phyloP scores from a whole-genome alignment of 2,888 invertebrate species.

The Schizaphis graminum region DNA sequence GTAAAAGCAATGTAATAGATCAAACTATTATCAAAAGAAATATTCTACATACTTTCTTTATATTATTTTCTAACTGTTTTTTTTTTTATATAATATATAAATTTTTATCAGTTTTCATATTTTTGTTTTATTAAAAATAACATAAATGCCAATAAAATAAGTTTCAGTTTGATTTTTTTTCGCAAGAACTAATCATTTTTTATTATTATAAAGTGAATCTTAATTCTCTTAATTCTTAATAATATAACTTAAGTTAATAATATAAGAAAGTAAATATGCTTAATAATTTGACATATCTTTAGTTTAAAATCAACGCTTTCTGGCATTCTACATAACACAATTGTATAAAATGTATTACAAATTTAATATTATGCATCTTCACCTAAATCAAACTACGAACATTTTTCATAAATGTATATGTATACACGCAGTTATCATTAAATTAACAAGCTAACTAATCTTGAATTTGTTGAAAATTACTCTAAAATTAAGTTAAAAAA shows the following conservation, averaged over 20 bases:
- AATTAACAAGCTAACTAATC: background rate
- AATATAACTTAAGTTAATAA: background rate
- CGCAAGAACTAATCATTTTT: background rate
- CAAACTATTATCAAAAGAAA: background rate
- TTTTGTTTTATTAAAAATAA: background rate
- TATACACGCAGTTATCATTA: background rate
- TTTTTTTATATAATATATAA: no score
- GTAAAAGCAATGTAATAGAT: slow-evolving; percentile 2
- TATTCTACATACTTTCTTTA: background rate
- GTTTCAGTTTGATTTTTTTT: background rate
- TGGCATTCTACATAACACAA: background rate
- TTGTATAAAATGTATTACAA: background rate
- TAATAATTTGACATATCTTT: background rate
- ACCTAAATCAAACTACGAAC: background rate
- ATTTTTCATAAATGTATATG: background rate
- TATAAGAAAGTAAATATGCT: background rate
- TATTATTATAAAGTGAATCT: background rate
- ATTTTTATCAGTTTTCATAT: background rate
- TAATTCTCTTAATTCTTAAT: no score
- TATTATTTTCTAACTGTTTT: background rate
- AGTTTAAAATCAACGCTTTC: background rate
- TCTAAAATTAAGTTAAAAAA: background rate
- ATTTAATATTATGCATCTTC: background rate
- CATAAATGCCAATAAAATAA: background rate
- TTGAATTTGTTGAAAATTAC: background rate